Evolutionary conservation across 2,797 vertebrate genomes (phyloP).

Genomic region (Acomys russatus): DNA sequence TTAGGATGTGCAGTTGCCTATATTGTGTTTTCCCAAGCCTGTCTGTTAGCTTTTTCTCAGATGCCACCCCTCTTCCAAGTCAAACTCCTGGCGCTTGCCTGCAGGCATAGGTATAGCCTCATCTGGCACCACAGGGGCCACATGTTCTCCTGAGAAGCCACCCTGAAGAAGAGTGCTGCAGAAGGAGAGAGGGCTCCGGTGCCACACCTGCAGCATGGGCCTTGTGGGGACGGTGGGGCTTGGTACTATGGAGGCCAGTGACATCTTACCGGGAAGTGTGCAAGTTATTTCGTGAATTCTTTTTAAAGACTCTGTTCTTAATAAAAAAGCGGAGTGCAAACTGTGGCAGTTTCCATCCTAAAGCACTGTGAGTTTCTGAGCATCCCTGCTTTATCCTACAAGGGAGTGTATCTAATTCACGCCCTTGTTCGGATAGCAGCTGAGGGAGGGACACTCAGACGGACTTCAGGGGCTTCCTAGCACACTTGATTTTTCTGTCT

Average conservation of each 20-base stretch:
- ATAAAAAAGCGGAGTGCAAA: not conserved
- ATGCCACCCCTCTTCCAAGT: not conserved
- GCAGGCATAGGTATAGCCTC: rapidly evolving
- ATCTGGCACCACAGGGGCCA: not conserved
- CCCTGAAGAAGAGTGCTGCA: not conserved
- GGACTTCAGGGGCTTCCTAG: not conserved
- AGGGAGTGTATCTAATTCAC: not conserved
- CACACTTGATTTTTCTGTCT: not conserved
- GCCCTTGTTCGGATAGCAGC: not conserved
- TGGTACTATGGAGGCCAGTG: not conserved
- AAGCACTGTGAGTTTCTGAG: not conserved
- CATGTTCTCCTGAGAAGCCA: not conserved
- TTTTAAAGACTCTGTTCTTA: not conserved
- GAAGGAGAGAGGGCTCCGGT: rapidly evolving
- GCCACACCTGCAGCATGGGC: not conserved
- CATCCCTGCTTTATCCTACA: rapidly evolving
- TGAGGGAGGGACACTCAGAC: not conserved
- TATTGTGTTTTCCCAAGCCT: not conserved
- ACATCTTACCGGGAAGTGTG: not conserved
- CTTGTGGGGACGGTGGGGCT: not conserved
- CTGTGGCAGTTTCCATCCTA: not conserved
- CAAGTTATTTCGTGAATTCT: not conserved
- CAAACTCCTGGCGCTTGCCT: not conserved
- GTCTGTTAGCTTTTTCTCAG: not conserved
- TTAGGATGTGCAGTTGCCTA: not conserved